These are phyloP conservation scores for Pseudolycoriella hygida DNA, from an alignment of 2,888 invertebrate species.

Conservation along the genomic window DNA sequence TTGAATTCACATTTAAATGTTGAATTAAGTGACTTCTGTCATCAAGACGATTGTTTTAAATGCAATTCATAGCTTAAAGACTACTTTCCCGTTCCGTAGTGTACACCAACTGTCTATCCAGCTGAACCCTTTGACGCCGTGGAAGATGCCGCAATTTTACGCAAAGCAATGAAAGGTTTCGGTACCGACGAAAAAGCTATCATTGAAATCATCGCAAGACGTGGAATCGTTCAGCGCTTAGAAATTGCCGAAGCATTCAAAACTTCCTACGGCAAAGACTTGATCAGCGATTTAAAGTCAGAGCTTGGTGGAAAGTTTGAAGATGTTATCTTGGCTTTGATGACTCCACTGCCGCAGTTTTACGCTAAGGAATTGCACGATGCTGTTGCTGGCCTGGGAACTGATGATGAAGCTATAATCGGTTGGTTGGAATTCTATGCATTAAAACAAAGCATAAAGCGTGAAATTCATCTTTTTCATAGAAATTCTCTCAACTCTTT, in stretches of 20 bases:
- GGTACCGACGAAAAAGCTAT: conserved; percentile 86
- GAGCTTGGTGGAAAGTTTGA: conserved; percentile 81
- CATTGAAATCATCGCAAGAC: conserved; percentile 71
- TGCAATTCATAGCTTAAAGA: too few species aligned
- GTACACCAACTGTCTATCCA: conserved; percentile 75
- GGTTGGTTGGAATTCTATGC: background rate
- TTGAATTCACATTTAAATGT: too few species aligned
- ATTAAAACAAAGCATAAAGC: background rate
- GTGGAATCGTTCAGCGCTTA: conserved; percentile 78
- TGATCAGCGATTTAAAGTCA: conserved; percentile 69
- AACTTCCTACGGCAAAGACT: conserved; percentile 76
- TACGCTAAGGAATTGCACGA: conserved; percentile 80
- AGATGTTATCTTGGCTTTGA: conserved; percentile 73
- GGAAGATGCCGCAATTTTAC: conserved; percentile 64
- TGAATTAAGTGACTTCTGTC: too few species aligned
- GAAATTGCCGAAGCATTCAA: conserved; percentile 85
- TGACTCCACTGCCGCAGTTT: conserved; percentile 79
- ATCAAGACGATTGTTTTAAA: too few species aligned
- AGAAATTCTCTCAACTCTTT: conserved; percentile 80
- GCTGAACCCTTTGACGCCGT: conserved; percentile 73
- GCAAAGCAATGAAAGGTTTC: conserved; percentile 86
- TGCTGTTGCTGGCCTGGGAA: conserved; percentile 73
- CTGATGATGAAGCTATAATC: conserved; percentile 68
- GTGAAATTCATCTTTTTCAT: conserved; percentile 45
- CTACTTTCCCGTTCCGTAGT: too few species aligned